phyloP scores from a whole-genome alignment of 2,888 invertebrate genomes.

The Drosophila yooni region DNA sequence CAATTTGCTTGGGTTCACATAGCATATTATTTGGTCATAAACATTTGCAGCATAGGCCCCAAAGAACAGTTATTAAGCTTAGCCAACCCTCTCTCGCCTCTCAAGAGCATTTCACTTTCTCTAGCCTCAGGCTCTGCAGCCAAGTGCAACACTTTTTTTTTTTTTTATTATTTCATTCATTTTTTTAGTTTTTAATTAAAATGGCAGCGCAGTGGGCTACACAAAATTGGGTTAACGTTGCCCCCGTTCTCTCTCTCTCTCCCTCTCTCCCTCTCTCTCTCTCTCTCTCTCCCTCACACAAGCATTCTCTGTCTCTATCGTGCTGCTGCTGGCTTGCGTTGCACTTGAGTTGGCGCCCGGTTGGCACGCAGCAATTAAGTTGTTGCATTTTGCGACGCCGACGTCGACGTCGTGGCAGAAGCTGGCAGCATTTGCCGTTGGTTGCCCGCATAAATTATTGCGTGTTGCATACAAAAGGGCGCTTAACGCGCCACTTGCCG shows the following conservation, averaged over 20 bases:
- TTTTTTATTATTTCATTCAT: slow-evolving; percentile 7
- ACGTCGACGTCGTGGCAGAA: slow-evolving; percentile 12
- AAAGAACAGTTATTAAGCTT: slow-evolving; percentile 62
- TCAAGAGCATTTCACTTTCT: slow-evolving; percentile 43
- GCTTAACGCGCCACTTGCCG: slow-evolving; percentile 66
- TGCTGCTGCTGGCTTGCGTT: slow-evolving; percentile 5
- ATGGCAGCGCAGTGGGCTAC: slow-evolving; percentile 46
- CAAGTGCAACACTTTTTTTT: slow-evolving; percentile 60
- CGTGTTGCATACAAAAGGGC: slow-evolving; percentile 72
- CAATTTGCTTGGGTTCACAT: slow-evolving; percentile 55
- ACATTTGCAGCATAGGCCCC: slow-evolving; percentile 55
- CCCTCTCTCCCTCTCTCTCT: background rate
- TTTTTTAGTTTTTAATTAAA: slow-evolving; percentile 67
- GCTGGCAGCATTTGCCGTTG: slow-evolving; percentile 39
- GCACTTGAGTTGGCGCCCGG: slow-evolving; percentile 52
- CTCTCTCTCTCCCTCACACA: background rate
- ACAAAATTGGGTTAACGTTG: slow-evolving; percentile 67
- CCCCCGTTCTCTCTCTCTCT: slow-evolving; percentile 3
- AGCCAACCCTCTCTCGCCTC: background rate
- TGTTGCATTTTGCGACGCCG: slow-evolving; percentile 62
- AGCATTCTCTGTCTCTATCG: background rate
- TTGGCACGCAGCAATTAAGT: slow-evolving; percentile 71
- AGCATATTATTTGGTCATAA: slow-evolving; percentile 69
- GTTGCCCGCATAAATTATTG: slow-evolving; percentile 73
- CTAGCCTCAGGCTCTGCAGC: slow-evolving; percentile 22